Conservation (phyloP, 2,888 invertebrate genomes). For the Eristalis pertinax region DNA sequence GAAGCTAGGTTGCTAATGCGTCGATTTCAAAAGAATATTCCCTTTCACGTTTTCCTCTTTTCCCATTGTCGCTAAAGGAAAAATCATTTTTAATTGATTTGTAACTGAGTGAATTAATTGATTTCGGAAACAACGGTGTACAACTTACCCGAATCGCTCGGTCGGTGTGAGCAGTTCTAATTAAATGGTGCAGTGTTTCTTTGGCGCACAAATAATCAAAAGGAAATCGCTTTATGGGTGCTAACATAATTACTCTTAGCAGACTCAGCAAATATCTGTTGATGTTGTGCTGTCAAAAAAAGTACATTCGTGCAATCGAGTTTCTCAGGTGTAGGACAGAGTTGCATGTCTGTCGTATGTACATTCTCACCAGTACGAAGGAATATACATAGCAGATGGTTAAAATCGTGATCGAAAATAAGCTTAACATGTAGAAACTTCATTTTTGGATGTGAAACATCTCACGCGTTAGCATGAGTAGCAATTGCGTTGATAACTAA, state of each 20-base stretch:
- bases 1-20: conserved; percentile 42
- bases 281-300: background rate
- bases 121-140: conserved; percentile 3
- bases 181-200: background rate
- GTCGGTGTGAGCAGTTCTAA: background rate
- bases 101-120: conserved; percentile 37
- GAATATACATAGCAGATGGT: too few relatives aligned
- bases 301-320: background rate
- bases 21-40: conserved; percentile 38
- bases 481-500: background rate
- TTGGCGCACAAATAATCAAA: background rate
- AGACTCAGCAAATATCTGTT: background rate
- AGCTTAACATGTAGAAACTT: background rate
- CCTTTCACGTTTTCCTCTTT: background rate
- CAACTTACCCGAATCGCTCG: background rate
- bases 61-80: conserved; percentile 7
- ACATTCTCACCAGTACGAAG: background rate
- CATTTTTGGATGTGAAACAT: background rate
- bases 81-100: conserved; percentile 51
- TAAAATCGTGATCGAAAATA: too few relatives aligned
- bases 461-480: background rate
- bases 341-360: background rate
- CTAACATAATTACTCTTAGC: background rate
- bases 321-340: too few relatives aligned
- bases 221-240: background rate